Conservation (phyloP, 2,888 invertebrate genomes). For the Archips crataeganus region DNA sequence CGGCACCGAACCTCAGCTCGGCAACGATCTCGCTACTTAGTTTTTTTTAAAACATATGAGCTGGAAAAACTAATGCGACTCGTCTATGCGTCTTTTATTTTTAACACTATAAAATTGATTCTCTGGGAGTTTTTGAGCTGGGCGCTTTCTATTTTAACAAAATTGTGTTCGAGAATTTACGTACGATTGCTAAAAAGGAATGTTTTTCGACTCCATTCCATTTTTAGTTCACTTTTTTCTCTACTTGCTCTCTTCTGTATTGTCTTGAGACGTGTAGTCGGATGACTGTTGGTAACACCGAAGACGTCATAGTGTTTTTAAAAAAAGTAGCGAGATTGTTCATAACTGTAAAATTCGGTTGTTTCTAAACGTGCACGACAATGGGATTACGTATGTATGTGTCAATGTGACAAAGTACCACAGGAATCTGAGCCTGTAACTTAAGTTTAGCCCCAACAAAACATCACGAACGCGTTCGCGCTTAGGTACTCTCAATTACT, state of each 20-base stretch:
- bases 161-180: too few species aligned
- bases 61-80: neutral
- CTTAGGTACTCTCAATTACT: too few species aligned
- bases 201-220: too few species aligned
- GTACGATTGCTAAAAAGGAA: too few species aligned
- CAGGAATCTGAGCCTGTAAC: too few species aligned
- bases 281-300: neutral
- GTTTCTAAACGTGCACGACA: neutral
- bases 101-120: neutral
- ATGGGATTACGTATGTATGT: neutral
- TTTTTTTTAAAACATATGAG: neutral
- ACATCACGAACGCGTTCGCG: too few species aligned
- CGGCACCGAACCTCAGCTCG: neutral
- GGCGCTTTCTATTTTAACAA: too few species aligned
- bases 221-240: neutral
- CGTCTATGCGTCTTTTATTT: neutral
- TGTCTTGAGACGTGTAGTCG: neutral
- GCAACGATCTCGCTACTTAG: slow-evolving; percentile 2
- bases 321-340: neutral
- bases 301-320: neutral
- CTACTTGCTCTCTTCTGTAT: too few species aligned
- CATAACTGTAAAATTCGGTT: neutral
- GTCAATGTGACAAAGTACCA: too few species aligned
- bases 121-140: too few species aligned
- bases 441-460: too few species aligned